Base-by-base conservation (phyloP, 2,888 invertebrate genomes). In the Microctonus hyperodae region DNA sequence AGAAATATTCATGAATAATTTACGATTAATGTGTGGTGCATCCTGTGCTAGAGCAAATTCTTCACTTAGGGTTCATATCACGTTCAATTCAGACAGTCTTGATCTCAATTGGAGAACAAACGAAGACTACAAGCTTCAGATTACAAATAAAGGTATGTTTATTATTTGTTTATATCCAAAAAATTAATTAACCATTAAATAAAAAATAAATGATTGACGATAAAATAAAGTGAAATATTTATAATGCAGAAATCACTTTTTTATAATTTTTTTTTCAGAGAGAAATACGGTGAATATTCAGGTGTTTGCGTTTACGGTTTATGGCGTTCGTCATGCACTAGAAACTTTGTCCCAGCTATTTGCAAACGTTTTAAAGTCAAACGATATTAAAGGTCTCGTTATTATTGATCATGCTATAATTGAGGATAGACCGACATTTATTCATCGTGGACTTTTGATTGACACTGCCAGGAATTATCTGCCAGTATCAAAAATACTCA, bases 391-490 rank as follows among this genome's bases (percentile, higher is more conserved):
- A 11, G 88, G 89, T 31, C 85, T 93, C 7, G 87, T 89, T 0
- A 86, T 92, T 53, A 85, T 91, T 0, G 85, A 88, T 3, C 86
- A 87, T 0, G 91, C 90, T 0, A 86, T 85, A 66, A 88, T 97
- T 67, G 84, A 85, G 1, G 98, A 98, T 83, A 88, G 88, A 66
- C 98, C 98, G 0, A 86, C 89, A 0, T 98, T 91, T 84, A 86
- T 88, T 0, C 93, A 97, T 79, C 88, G 98, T 72, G 98, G 98
- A 1, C 81, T 98, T 3, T 87, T 97, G 64, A 82, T 98, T 51
- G 98, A 98, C 80, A 92, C 95, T 0, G 90, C 95, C 0, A 88
- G 98, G 68, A 96, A 98, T 84, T 98, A 90, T 80, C 86, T 97
- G 25, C 90, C 94, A 0, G 83, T 95, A 70, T 83, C 81, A 13